Base-by-base conservation (phyloP, 2,888 invertebrate species). In the Arge pagana region DNA sequence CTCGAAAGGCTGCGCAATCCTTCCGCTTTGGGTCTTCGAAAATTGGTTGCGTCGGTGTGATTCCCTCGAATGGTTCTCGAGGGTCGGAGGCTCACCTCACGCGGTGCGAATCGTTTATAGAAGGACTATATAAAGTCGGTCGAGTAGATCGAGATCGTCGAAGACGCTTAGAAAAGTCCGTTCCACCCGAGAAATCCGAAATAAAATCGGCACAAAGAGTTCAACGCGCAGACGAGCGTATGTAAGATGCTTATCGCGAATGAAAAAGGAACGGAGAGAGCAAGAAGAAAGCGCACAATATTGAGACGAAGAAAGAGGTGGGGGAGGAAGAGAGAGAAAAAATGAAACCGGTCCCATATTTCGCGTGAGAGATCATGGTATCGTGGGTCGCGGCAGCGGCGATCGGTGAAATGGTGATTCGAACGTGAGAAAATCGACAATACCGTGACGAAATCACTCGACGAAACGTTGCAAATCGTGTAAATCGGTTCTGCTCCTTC, bases 321-420 rank as follows among this genome's bases (percentile, higher is more conserved):
- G 11, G 19, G 19, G 41, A n/a, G n/a, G n/a, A n/a, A 55, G 50
- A n/a, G n/a, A 2, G 60, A 33, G 42, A 48, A 57, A 58, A 58
- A 55, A 60, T 57, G 59, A 67, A 69, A 67, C 64, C 64, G 67
- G 66, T 70, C 70, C 68, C 66, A 70, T 66, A 26, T 50, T 37
- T 56, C 49, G 69, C 70, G 72, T 74, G 71, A 74, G 72, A 72
- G 73, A 42, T 57, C 48, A 48, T 48, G 48, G 52, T 52, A 52
- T 52, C 35, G 48, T 39, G 15, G 26, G 36, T 28, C 35, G 28
- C 28, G 28, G 39, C 24, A 31, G 50, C 16, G 51, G 35, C 19
- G 18, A 43, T 40, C 19, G 16, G 41, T 10, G 11, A 54, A 53
- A 48, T 26, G 41, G 45, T 41, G 49, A 43, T 31, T 21, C 37